Base-by-base conservation (phyloP, 2,888 invertebrate genomes). In the Geophilus truncorum region DNA sequence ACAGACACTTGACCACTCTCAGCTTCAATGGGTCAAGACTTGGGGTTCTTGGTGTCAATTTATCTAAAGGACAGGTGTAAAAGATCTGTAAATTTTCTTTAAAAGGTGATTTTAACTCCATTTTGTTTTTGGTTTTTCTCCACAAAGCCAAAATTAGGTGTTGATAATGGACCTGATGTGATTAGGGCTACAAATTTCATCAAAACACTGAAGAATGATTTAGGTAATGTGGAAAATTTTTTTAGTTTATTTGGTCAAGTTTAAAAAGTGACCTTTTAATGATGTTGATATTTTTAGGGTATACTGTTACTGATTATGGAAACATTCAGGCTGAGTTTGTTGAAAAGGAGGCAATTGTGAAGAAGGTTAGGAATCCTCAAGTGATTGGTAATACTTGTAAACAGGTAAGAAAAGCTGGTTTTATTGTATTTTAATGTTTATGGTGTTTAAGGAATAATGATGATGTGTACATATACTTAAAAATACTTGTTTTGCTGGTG, bases 271-370 rank as follows among this genome's bases (percentile, higher is more conserved):
- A 12, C 75, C 80, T 77, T 57, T 75, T 70, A 75, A 81, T 82
- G n/a, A n/a, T n/a, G n/a, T 83, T 32, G 84, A 90, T 5, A 12
- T 51, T 51, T 51, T 89, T 88, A 86, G 90, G 90, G 3, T 85
- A 91, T 75, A 89, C 91, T 81, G 89, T 93, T 2, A 89, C 90
- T 84, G 94, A 94, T 87, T 94, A 92, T 85, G 94, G 94, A 0
- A 90, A 92, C 84, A 84, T 92, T 0, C 21, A 81, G 9, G 91
- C 90, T 82, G 83, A 86, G 81, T 83, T 86, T 9, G 83, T 86
- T 77, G 83, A 85, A 9, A 78, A 81, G 30, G 82, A 84, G 0
- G 88, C 92, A 12, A 89, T 81, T 12, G 57, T 93, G 91, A 88
- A 89, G 18, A 90, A 92, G 84, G 90, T 92, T 81, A 88, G 89